Percentiles rank a stretch among this genome's conserved stretches.
phyloP scores from a whole-genome alignment of 2,113 vertebrate species.

The Tinamus guttatus region DNA sequence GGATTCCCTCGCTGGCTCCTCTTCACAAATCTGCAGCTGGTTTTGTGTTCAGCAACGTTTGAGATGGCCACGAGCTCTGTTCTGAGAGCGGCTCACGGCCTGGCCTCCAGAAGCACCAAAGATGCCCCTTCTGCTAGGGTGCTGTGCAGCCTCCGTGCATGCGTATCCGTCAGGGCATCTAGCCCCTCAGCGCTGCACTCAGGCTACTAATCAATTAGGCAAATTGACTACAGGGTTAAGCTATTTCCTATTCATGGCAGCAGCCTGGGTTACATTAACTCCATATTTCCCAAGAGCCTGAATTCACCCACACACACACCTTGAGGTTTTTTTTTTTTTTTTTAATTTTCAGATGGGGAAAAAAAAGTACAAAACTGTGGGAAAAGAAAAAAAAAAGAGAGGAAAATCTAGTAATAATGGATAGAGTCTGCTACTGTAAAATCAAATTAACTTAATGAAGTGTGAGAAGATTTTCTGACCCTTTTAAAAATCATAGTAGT shows the following conservation, averaged over 20 bases:
- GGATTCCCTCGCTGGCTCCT: not conserved
- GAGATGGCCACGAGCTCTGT: accelerated
- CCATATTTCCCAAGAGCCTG: not conserved
- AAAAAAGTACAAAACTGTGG: not conserved
- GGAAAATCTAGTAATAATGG: not conserved
- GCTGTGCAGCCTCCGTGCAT: not conserved
- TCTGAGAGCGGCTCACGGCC: accelerated
- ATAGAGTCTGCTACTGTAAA: not conserved
- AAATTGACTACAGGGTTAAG: constrained; percentile 28
- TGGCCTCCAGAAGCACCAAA: not conserved
- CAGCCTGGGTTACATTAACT: not conserved
- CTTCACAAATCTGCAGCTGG: accelerated
- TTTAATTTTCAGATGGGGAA: too few relatives aligned
- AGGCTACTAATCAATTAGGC: constrained; percentile 68
- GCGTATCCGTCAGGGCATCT: not conserved
- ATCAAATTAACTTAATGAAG: not conserved
- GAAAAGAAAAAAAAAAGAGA: not conserved
- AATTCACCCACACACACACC: too few relatives aligned
- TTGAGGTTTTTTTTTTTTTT: too few relatives aligned
- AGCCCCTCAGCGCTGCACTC: not conserved
- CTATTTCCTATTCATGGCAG: constrained; percentile 23
- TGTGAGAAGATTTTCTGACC: not conserved
- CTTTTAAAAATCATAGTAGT: not conserved
- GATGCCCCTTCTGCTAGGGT: not conserved
- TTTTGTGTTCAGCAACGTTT: not conserved